Evolutionary conservation across 2,113 vertebrate species (phyloP), one percentile per base, ranked within the genome.

Genomic region (Nettapus auritus): DNA sequence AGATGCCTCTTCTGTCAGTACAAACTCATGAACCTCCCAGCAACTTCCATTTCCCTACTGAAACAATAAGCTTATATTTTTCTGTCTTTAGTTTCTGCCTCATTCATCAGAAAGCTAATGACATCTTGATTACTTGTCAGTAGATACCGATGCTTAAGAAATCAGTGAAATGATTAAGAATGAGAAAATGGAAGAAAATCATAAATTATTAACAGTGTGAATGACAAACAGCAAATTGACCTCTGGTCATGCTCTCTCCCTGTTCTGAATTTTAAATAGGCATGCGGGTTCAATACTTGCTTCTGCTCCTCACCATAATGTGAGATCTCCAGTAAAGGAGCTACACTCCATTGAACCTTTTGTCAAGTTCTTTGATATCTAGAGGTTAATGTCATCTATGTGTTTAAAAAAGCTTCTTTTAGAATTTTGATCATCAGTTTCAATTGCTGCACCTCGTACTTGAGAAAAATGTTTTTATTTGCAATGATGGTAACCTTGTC

Each of bases 1-100:
- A 16, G 3, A 36, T 76, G 70, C 6, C 5, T 59, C 5, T 20
- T 38, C 18, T 3, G 1, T 31, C 4, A 4, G 4, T 23, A 7
- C 13, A 29, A 28, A 3, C 66, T 86, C 12, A 19, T 34, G 20
- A 63, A 55, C 3, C 1, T 57, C 22, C 10, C 25, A 64, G 21
- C 8, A 56, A 28, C 28, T 76, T 15, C 7, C 46, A 59, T 36
- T 71, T 7, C 1, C 23, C 56, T 79, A 8, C 6, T 64, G 67
- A 80, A 82, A 56, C 21, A 50, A 28, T 25, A n/a, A 14, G 4
- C 7, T 4, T 18, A n/a, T 8, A 18, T 3, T 90, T 82, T 88
- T 85, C 29, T 56, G 13, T 4, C 11, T 82, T 79, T 29, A 55
- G 5, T 34, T 90, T 8, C 9, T 68, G 31, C 48, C 31, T 79